Evolutionary conservation across 2,888 invertebrate genomes (phyloP), one percentile per base, ranked within the genome.

Genomic region (Brenthis daphne): DNA sequence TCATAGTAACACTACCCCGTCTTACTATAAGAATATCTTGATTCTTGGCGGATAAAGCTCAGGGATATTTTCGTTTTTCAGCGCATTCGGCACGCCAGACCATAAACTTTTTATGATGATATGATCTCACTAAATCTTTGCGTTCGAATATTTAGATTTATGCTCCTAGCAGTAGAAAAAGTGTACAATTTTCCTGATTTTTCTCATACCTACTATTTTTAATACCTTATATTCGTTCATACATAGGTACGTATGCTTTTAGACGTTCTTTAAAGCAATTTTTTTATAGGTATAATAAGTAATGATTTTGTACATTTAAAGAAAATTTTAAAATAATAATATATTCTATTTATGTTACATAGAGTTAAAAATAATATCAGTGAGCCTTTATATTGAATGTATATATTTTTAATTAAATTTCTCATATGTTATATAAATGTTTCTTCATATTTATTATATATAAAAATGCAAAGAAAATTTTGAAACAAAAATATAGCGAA

Each of bases 81-180:
- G 81, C 81, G 81, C 83, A 83, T 82, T 80, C 77, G 80, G 80
- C 77, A 81, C 80, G 83, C 83, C 80, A 77, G 79, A 78, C 82
- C 77, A 77, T 89, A 88, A 89, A 88, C 71, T 88, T 88, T 76
- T 88, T 85, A 88, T 81, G 82, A 85, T 79, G 76, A 79, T 79
- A 83, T 83, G 82, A 83, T 81, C 81, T 81, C 80, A 80, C 77
- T 81, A 80, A 82, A 82, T 81, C 74, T 74, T 67, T 70, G 60
- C 67, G 58, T 64, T 71, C 70, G 57, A 69, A 69, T 64, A 69
- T 74, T 73, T 70, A 68, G 69, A 72, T 69, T 60, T 71, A 64
- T 57, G 50, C 11, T 50, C 48, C 20, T 58, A 8, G 37, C n/a
- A 24, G 48, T n/a, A n/a, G 50, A 16, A 50, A 50, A 48, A 50